A percentile compares a stretch with the other conserved stretches of the same genome.
phyloP scores from a whole-genome alignment of 2,888 invertebrate species.

The Neelides folsomi region DNA sequence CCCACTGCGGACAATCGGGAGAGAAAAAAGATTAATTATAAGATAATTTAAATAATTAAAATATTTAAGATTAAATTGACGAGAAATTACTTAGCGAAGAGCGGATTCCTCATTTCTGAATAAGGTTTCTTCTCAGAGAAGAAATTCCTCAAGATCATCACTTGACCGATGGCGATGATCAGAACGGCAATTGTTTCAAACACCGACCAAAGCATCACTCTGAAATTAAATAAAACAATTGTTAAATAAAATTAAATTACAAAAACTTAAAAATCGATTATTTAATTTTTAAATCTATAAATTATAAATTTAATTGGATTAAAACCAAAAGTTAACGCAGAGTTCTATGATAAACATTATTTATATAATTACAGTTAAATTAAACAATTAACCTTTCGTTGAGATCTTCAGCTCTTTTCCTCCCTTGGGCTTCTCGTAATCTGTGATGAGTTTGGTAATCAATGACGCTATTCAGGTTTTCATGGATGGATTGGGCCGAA shows the following conservation, averaged over 20 bases:
- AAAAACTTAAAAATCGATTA: neutral
- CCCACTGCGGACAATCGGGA: no score
- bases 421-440: slow-evolving; percentile 81
- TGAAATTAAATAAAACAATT: slow-evolving; percentile 5
- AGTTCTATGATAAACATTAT: no score
- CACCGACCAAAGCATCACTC: slow-evolving; percentile 85
- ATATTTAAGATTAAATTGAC: neutral
- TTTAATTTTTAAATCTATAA: no score
- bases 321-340: no score
- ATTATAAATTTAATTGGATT: neutral
- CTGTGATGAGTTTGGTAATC: slow-evolving; percentile 97
- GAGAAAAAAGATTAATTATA: no score
- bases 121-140: slow-evolving; percentile 58
- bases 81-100: slow-evolving; percentile 10
- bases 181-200: slow-evolving; percentile 75
- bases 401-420: slow-evolving; percentile 89
- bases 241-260: neutral
- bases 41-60: no score
- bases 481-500: slow-evolving; percentile 78
- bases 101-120: slow-evolving; percentile 36
- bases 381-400: slow-evolving; percentile 50
- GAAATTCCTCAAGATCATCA: slow-evolving; percentile 79
- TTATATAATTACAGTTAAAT: neutral
- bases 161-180: slow-evolving; percentile 76
- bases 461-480: slow-evolving; percentile 69